These are phyloP conservation scores for Micromesistius poutassou DNA, from an alignment of 2,797 vertebrate genomes.

Conservation along the genomic window DNA sequence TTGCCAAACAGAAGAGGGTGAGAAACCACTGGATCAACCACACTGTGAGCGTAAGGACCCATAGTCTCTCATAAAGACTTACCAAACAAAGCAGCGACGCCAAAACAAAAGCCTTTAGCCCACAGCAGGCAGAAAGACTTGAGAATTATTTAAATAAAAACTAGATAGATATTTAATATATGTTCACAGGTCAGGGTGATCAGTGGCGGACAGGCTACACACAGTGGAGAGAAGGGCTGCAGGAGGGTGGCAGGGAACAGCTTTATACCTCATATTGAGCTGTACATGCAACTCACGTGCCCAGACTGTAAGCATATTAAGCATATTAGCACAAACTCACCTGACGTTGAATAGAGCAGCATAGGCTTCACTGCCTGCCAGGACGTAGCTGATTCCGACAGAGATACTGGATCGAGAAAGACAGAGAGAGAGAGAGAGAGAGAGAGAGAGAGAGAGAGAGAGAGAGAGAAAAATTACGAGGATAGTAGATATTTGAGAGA, in stretches of 20 bases:
- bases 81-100: background rate
- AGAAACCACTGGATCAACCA: background rate
- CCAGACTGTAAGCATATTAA: background rate
- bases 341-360: slow-evolving; percentile 66
- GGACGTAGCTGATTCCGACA: slow-evolving; percentile 70
- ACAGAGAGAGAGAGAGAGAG: slow-evolving; percentile 15
- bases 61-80: background rate
- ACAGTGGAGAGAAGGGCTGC: background rate
- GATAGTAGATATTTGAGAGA: background rate
- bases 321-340: slow-evolving; percentile 45
- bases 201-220: background rate
- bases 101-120: background rate
- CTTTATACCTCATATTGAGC: background rate
- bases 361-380: slow-evolving; percentile 72
- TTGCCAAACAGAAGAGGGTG: background rate
- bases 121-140: background rate
- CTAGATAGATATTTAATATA: background rate
- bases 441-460: background rate
- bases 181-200: background rate
- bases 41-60: background rate
- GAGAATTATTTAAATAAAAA: background rate
- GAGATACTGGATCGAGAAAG: slow-evolving; percentile 58
- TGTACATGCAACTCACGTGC: background rate
- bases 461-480: background rate
- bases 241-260: background rate